phyloP scores from a whole-genome alignment of 2,797 vertebrate species.

The Characodon lateralis region DNA sequence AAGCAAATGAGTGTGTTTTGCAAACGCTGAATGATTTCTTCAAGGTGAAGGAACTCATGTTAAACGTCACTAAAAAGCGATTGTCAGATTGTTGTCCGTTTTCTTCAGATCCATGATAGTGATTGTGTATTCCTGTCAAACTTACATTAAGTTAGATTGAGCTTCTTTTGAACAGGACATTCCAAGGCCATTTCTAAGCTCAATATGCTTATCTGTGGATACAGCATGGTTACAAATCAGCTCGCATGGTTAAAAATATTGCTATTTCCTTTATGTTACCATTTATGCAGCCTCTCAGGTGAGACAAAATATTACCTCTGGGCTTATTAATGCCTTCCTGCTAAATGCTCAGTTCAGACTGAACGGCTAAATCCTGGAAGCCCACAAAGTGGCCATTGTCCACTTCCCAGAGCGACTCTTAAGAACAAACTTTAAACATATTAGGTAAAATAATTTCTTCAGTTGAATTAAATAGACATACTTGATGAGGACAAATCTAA shows the following conservation, averaged over 20 bases:
- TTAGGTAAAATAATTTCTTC: not conserved
- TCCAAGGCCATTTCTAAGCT: constrained; percentile 9
- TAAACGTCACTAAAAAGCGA: constrained; percentile 20
- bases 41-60: constrained; percentile 31
- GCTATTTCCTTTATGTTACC: not conserved
- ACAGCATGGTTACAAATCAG: too few species aligned
- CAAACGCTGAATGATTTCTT: constrained; percentile 28
- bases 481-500: not conserved
- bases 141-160: constrained; percentile 25
- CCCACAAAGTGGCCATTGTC: not conserved
- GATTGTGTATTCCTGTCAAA: constrained; percentile 25
- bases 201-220: constrained; percentile 1
- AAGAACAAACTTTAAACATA: not conserved
- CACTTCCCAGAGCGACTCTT: not conserved
- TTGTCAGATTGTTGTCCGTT: constrained; percentile 19
- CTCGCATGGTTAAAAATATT: not conserved
- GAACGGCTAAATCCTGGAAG: not conserved
- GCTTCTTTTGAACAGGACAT: constrained; percentile 29
- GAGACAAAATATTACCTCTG: constrained; percentile 8
- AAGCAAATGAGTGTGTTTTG: constrained; percentile 34
- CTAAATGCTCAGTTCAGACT: constrained; percentile 7
- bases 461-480: not conserved
- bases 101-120: constrained; percentile 20
- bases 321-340: constrained; percentile 3
- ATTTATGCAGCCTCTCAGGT: constrained; percentile 8